These are phyloP conservation scores for Hirtodrosophila duncani DNA, from an alignment of 2,888 invertebrate species.

Conservation along the genomic window DNA sequence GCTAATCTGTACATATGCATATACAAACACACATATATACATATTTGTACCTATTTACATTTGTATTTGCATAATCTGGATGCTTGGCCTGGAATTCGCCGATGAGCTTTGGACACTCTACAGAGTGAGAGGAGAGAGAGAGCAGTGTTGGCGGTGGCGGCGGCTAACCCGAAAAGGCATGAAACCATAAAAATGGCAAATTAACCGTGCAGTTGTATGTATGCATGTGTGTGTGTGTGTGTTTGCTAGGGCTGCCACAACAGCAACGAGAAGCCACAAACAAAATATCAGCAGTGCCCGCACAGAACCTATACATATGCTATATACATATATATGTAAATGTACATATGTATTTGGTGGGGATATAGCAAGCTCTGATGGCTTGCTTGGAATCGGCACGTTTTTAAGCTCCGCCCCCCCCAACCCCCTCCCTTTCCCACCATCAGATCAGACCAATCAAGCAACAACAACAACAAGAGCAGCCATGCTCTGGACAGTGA, in stretches of 20 bases:
- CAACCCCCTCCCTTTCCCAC: too few species aligned
- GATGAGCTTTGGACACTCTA: constrained; percentile 14
- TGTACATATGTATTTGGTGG: constrained; percentile 7
- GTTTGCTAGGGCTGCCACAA: constrained; percentile 39
- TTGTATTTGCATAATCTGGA: constrained; percentile 18
- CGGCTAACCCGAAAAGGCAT: constrained; percentile 50
- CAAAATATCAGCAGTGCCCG: constrained; percentile 33
- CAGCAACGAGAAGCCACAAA: constrained; percentile 62
- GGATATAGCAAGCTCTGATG: too few species aligned
- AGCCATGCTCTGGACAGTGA: too few species aligned
- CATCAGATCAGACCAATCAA: constrained; percentile 70
- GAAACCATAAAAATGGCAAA: constrained; percentile 77
- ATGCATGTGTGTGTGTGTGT: constrained; percentile 10
- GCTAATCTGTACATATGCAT: not conserved
- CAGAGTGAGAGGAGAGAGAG: not conserved
- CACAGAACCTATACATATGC: constrained; percentile 10
- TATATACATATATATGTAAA: constrained; percentile 18
- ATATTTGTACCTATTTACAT: not conserved
- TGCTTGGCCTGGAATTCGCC: constrained; percentile 19
- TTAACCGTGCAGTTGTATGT: constrained; percentile 55
- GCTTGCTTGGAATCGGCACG: constrained; percentile 71
- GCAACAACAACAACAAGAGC: too few species aligned
- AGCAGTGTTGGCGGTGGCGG: constrained; percentile 19
- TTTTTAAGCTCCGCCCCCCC: constrained; percentile 70
- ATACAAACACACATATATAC: not conserved